Evolutionary conservation across 1,140 invertebrate genomes (phyloP), one percentile per base, ranked within the genome.

Genomic region (Lordiphosa mommai): DNA sequence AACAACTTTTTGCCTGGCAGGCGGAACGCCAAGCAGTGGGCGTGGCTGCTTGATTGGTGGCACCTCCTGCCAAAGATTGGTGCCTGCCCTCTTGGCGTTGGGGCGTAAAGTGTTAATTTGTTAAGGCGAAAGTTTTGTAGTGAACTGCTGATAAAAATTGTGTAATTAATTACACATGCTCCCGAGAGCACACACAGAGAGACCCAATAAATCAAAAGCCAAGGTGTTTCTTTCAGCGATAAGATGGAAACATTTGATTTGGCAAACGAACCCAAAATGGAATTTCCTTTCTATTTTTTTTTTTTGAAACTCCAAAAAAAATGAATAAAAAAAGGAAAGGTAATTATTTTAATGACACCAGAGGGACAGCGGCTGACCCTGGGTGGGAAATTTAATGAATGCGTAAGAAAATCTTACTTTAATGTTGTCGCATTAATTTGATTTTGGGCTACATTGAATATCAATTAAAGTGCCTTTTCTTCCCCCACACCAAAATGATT

Each of bases 331-430:
- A 51, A 60, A 52, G 43, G 61, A 72, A 72, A 73, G 61, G 55
- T 66, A 79, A 80, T 79, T 79, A 74, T 70, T 80, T 74, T 66
- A 70, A 79, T 80, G 60, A 56, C 64, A 57, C 74, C 49, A 66
- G 61, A 38, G 73, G 53, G 68, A 47, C 44, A 49, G 56, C 51
- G 57, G 53, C 3, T 30, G 44, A 33, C 30, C 12, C 7, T 1
- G 12, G 13, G 13, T 34, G 20, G 4, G 9, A n/a, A 40, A 40
- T 23, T 12, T 14, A 27, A n/a, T 6, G 13, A 7, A 38, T 30
- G 16, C 23, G 36, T 44, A 61, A 80, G 70, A 55, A 69, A 48
- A 64, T 52, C 48, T 59, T 73, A 66, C 64, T 61, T 51, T 61
- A 73, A 79, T 73, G 49, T 72, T 79, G 67, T 55, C 43, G 53